Percentiles rank a stretch among this genome's conserved stretches.
Conservation (phyloP, 2,797 vertebrate genomes). For the Melanitta fusca region DNA sequence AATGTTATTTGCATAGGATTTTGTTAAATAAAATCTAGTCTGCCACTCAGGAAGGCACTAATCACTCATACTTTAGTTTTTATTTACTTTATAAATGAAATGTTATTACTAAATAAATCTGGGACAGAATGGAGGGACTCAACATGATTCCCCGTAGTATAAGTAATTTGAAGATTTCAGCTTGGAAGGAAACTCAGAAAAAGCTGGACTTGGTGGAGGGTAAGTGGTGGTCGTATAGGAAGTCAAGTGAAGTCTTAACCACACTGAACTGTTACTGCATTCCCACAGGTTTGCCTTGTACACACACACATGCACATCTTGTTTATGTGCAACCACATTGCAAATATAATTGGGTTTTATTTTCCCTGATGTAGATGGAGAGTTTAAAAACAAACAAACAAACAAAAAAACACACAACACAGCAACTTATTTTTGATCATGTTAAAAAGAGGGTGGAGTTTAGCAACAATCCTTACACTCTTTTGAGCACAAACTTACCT, state of each 20-base stretch:
- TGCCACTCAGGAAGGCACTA: background rate
- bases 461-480: background rate
- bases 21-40: background rate
- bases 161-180: background rate
- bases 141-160: background rate
- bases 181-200: background rate
- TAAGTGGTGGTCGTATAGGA: background rate
- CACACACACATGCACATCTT: accelerated
- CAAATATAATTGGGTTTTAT: background rate
- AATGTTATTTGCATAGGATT: background rate
- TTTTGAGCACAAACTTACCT: background rate
- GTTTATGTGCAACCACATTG: background rate
- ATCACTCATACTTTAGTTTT: background rate
- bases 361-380: background rate
- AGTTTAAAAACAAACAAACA: background rate
- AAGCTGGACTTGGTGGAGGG: background rate
- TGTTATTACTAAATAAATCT: background rate
- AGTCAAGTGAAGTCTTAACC: background rate
- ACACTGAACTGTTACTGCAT: background rate
- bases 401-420: background rate
- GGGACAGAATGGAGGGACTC: background rate
- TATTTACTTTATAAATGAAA: background rate
- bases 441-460: background rate
- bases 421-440: background rate
- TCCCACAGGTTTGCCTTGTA: background rate